Evolutionary conservation across 2,797 vertebrate genomes (phyloP), one percentile per base, ranked within the genome.

Genomic region (Leptatherina wallacei): DNA sequence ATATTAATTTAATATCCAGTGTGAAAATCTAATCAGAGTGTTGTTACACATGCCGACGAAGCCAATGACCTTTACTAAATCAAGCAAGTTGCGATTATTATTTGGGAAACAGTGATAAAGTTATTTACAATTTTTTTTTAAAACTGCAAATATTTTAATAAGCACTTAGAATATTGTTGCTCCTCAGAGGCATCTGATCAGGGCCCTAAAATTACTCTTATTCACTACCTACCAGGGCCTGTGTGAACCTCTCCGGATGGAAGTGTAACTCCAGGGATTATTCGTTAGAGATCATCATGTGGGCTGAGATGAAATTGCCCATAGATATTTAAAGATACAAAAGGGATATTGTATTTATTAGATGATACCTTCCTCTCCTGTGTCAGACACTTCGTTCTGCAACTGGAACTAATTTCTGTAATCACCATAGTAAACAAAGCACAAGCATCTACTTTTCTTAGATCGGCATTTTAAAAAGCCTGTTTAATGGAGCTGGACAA

Each of bases 371-470:
- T 57, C 51, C 14, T 24, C 40, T 68, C 16, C 40, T 68, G 57
- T 59, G 54, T 27, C 30, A 29, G 5, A 18, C 14, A 9, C 44
- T 13, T 1, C 13, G 1, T 36, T 60, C 16, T 20, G 38, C 24
- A 62, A 49, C 57, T 24, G 24, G 14, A 6, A 49, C n/a, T 27
- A 14, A 30, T 29, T 27, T 13, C 51, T 27, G 10, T 54, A 54
- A 54, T 54, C 29, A 36, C 22, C 0, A 0, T 16, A 30, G 29
- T 55, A 18, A 54, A 14, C 1, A 29, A 13, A 13, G 52, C 12
- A 52, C 18, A 64, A 6, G 0, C 24, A 36, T 13, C 38, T 0
- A 35, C 14, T 20, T 65, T n/a, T 54, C 49, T 54, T 10, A 0
- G 0, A 36, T 33, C 42, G n/a, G 40, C 14, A 44, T 20, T 20